phyloP scores from a whole-genome alignment of 2,888 invertebrate species.

The Sinelater perroti region DNA sequence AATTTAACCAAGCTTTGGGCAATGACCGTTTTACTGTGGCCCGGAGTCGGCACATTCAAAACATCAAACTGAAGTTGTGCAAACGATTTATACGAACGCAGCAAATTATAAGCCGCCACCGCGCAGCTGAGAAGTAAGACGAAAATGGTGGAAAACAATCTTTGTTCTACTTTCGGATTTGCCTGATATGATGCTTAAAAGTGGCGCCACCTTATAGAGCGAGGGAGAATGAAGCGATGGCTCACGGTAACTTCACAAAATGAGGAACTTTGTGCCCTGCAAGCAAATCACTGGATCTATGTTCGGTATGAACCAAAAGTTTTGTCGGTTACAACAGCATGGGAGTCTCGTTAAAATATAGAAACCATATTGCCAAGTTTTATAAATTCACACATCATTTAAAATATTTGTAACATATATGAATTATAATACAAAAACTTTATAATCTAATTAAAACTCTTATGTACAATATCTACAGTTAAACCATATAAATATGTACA shows the following conservation, averaged over 20 bases:
- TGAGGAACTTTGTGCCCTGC: conserved; percentile 34
- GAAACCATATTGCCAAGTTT: conserved; percentile 58
- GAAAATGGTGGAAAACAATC: too few relatives aligned
- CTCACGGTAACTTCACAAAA: conserved; percentile 36
- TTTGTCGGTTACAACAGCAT: too few relatives aligned
- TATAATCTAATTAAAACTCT: conserved; percentile 56
- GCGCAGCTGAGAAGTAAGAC: too few relatives aligned
- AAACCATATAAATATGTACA: conserved; percentile 55
- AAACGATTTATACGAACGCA: too few relatives aligned
- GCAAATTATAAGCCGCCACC: too few relatives aligned
- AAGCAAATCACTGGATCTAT: conserved; percentile 9
- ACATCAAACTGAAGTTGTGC: too few relatives aligned
- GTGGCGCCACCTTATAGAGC: conserved; percentile 3
- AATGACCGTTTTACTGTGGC: too few relatives aligned
- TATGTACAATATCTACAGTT: conserved; percentile 58
- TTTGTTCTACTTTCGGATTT: not conserved
- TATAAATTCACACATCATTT: conserved; percentile 58
- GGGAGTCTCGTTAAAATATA: conserved; percentile 42
- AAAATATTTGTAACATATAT: conserved; percentile 54
- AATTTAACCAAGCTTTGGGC: too few relatives aligned
- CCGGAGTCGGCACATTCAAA: too few relatives aligned
- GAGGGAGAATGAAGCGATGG: conserved; percentile 4
- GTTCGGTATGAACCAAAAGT: too few relatives aligned
- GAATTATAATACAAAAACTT: conserved; percentile 43
- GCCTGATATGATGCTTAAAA: conserved; percentile 5